Conservation (phyloP, 1,140 invertebrate genomes). For the Hycleus cichorii region DNA sequence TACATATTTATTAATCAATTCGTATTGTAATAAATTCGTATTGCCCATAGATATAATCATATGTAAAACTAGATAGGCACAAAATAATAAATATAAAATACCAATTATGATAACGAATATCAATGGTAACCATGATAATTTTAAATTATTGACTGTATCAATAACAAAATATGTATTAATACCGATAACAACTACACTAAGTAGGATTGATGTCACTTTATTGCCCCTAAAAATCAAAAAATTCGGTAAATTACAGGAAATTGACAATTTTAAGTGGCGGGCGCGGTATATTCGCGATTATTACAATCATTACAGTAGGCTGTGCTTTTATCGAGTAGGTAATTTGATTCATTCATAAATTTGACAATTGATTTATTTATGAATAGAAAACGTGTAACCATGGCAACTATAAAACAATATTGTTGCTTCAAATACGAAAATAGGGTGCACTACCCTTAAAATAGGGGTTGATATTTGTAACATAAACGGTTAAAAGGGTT, state of each 20-base stretch:
- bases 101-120: conserved; percentile 51
- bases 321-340: too few relatives aligned
- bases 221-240: conserved; percentile 48
- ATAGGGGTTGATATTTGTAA: too few relatives aligned
- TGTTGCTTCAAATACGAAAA: too few relatives aligned
- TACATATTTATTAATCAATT: conserved; percentile 34
- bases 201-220: conserved; percentile 57
- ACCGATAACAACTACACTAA: conserved; percentile 64
- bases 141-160: conserved; percentile 47
- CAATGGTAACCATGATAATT: conserved; percentile 47
- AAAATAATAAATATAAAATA: conserved; percentile 61
- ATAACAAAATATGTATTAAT: conserved; percentile 81
- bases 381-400: too few relatives aligned
- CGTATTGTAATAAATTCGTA: conserved; percentile 36
- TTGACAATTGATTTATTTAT: too few relatives aligned
- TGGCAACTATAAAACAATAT: too few relatives aligned
- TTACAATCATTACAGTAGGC: too few relatives aligned
- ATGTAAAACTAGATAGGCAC: conserved; percentile 63
- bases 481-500: too few relatives aligned
- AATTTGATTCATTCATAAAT: too few relatives aligned
- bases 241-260: not conserved
- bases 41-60: conserved; percentile 62
- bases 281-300: not conserved
- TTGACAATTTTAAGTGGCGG: not conserved
- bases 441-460: too few relatives aligned